Conservation (phyloP, 2,113 vertebrate genomes). For the Mesoclemmys tuberculata region DNA sequence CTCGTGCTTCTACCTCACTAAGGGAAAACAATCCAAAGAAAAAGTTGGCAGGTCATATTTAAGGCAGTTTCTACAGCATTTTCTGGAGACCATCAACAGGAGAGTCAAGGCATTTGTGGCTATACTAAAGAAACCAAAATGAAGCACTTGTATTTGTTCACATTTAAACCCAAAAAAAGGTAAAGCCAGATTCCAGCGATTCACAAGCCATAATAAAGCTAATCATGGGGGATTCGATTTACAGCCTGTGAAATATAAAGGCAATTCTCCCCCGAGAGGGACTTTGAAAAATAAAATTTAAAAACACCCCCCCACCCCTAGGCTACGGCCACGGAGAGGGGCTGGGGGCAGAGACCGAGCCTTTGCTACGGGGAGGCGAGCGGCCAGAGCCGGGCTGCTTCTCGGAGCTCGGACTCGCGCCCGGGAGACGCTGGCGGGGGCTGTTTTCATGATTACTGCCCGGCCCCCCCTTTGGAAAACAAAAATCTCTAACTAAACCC, state of each 20-base stretch:
- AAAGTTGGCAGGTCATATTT: slow-evolving; percentile 82
- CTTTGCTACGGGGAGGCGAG: slow-evolving; percentile 58
- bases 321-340: slow-evolving; percentile 59
- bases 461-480: no score
- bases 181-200: slow-evolving; percentile 87
- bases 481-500: no score
- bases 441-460: no score
- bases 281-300: slow-evolving; percentile 59
- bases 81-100: slow-evolving; percentile 87
- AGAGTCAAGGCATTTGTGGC: slow-evolving; percentile 97
- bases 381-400: slow-evolving; percentile 35
- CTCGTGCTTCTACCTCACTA: slow-evolving; percentile 84
- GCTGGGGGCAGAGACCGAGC: slow-evolving; percentile 50
- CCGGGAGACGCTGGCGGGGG: no score
- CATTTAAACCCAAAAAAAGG: slow-evolving; percentile 64
- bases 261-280: slow-evolving; percentile 80
- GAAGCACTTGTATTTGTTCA: slow-evolving; percentile 82
- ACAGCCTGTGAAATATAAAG: slow-evolving; percentile 82
- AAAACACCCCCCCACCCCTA: slow-evolving; percentile 69
- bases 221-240: slow-evolving; percentile 81
- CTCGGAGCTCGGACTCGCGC: no score
- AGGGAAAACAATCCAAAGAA: slow-evolving; percentile 77
- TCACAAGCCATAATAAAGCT: slow-evolving; percentile 95
- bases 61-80: slow-evolving; percentile 96
- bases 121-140: slow-evolving; percentile 85